These are phyloP conservation scores for Xanthostigma xanthostigma DNA, from an alignment of 2,888 invertebrate genomes.

Conservation along the genomic window DNA sequence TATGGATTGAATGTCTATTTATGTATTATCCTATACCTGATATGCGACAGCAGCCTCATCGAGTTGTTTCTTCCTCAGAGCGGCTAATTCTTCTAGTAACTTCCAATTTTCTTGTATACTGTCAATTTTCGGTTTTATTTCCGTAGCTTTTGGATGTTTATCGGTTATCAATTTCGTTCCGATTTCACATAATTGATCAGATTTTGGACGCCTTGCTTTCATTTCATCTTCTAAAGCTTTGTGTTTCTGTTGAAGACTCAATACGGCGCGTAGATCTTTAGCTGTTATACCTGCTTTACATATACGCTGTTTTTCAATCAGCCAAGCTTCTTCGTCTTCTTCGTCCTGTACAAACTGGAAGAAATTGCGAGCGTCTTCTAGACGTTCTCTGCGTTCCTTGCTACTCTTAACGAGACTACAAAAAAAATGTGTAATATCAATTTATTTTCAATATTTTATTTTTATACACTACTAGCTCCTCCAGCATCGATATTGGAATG, in stretches of 20 bases:
- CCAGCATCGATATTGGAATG: no score
- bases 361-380: slow-evolving; percentile 86
- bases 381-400: slow-evolving; percentile 59
- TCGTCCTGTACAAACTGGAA: slow-evolving; percentile 94
- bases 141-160: slow-evolving; percentile 65
- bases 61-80: slow-evolving; percentile 54
- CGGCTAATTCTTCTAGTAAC: slow-evolving; percentile 69
- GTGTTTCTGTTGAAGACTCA: slow-evolving; percentile 83
- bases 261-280: slow-evolving; percentile 81
- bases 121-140: slow-evolving; percentile 67
- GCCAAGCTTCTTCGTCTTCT: slow-evolving; percentile 96
- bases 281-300: slow-evolving; percentile 87
- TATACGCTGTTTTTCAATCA: slow-evolving; percentile 85
- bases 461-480: neutral
- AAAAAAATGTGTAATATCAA: slow-evolving; percentile 7
- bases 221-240: slow-evolving; percentile 83
- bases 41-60: slow-evolving; percentile 86
- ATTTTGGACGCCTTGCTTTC: slow-evolving; percentile 56
- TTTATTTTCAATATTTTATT: neutral
- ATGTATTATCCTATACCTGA: slow-evolving; percentile 40
- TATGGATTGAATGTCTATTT: neutral
- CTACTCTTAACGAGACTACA: slow-evolving; percentile 50
- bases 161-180: slow-evolving; percentile 65
- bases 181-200: slow-evolving; percentile 50
- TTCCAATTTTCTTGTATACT: slow-evolving; percentile 78